Percentiles rank a stretch among this genome's conserved stretches.
Conservation (phyloP, 2,888 invertebrate species). For the Lasioglossum oenotherae region DNA sequence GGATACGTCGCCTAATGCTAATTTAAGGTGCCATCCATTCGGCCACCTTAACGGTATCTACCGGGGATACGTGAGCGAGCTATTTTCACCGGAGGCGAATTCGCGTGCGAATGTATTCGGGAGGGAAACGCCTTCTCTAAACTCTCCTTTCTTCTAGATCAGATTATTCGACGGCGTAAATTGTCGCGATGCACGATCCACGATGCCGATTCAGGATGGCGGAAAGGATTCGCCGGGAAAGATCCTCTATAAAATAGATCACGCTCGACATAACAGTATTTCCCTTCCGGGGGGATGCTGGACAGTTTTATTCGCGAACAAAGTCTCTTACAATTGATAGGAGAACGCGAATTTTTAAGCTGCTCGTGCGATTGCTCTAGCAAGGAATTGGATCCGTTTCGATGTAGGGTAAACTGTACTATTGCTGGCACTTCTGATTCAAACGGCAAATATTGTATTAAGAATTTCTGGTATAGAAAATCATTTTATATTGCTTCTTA, state of each 20-base stretch:
- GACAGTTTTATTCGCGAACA: background rate
- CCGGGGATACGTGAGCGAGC: conserved; percentile 75
- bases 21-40: conserved; percentile 78
- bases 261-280: background rate
- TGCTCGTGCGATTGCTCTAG: background rate
- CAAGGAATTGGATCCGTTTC: background rate
- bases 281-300: background rate
- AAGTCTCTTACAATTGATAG: background rate
- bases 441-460: too few species aligned
- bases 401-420: background rate
- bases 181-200: conserved; percentile 36
- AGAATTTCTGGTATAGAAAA: too few species aligned
- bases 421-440: too few species aligned
- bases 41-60: conserved; percentile 78
- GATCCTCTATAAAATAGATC: background rate
- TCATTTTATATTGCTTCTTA: too few species aligned
- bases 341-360: background rate
- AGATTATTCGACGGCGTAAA: conserved; percentile 26
- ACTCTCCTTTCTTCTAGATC: conserved; percentile 38
- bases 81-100: conserved; percentile 64
- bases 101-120: conserved; percentile 41
- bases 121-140: conserved; percentile 23
- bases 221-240: conserved; percentile 25
- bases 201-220: conserved; percentile 13
- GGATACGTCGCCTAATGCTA: conserved; percentile 80